phyloP scores from a whole-genome alignment of 2,797 vertebrate genomes.

The Neoniphon sammara region DNA sequence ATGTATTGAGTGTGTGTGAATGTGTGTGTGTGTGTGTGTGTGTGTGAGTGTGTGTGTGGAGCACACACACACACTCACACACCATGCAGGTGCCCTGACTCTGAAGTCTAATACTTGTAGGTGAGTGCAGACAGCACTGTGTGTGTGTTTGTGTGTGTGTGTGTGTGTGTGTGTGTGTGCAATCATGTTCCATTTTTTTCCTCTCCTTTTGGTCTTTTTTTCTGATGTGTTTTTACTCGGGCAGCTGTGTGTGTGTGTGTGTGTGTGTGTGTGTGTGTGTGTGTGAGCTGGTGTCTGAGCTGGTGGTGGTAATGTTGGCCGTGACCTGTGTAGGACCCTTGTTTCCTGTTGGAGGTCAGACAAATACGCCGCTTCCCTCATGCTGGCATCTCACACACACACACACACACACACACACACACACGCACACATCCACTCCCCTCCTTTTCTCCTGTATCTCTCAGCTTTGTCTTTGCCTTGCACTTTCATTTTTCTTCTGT shows the following conservation, averaged over 20 bases:
- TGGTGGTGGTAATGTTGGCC: constrained; percentile 14
- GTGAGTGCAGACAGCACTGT: constrained; percentile 7
- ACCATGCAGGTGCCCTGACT: constrained; percentile 13
- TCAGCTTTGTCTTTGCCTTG: too few relatives aligned
- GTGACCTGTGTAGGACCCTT: constrained; percentile 36
- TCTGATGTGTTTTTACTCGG: too few relatives aligned
- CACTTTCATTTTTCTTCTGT: not conserved
- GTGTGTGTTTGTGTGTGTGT: constrained; percentile 27
- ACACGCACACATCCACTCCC: constrained; percentile 3
- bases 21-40: not conserved
- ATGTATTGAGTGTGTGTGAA: not conserved
- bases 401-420: constrained; percentile 2
- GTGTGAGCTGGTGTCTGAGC: constrained; percentile 22
- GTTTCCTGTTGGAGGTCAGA: constrained; percentile 40
- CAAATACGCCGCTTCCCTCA: not conserved
- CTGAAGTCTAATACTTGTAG: constrained; percentile 7
- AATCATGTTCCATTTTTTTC: too few relatives aligned
- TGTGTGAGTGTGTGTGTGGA: too few relatives aligned
- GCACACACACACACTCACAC: too few relatives aligned
- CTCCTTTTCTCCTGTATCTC: constrained; percentile 2
- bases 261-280: not conserved
- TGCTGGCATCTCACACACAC: constrained; percentile 1
- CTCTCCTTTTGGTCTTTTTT: too few relatives aligned
- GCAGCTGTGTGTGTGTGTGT: constrained; percentile 11
- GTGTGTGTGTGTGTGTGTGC: constrained; percentile 33